These are phyloP conservation scores for Nemopilema nomurai DNA, from an alignment of 30 jellyfish, hydroid and myxozoan species.

Conservation along the genomic window DNA sequence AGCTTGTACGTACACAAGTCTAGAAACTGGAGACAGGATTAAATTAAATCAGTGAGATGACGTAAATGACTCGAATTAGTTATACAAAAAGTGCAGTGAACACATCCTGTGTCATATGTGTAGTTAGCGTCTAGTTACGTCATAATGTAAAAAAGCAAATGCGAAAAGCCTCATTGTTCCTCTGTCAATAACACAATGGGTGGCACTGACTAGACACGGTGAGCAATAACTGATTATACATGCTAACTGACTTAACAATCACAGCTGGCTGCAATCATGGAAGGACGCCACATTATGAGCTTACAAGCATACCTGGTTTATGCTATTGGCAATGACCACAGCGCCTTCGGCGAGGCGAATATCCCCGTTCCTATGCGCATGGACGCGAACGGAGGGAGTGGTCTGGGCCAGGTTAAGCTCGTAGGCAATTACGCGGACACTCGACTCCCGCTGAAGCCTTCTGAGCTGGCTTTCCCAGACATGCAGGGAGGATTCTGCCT, in stretches of 20 bases:
- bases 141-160: too few species aligned
- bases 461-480: conserved; percentile 78
- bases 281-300: too few species aligned
- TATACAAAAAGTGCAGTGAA: neutral
- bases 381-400: conserved; percentile 81
- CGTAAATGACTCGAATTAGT: neutral
- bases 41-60: neutral
- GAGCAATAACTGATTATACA: too few species aligned
- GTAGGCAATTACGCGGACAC: conserved; percentile 60
- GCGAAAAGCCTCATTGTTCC: too few species aligned
- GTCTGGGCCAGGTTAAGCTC: conserved; percentile 65
- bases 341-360: conserved; percentile 67
- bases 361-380: conserved; percentile 80
- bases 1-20: conserved; percentile 79
- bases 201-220: too few species aligned
- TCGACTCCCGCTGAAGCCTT: conserved; percentile 80
- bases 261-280: too few species aligned
- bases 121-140: too few species aligned
- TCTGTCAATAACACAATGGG: too few species aligned
- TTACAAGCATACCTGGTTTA: conserved; percentile 63
- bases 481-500: conserved; percentile 63
- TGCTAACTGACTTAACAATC: too few species aligned
- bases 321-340: conserved; percentile 69
- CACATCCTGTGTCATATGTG: too few species aligned
- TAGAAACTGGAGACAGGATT: conserved; percentile 59